Conservation (phyloP, 2,113 vertebrate genomes). For the Thymallus thymallus region DNA sequence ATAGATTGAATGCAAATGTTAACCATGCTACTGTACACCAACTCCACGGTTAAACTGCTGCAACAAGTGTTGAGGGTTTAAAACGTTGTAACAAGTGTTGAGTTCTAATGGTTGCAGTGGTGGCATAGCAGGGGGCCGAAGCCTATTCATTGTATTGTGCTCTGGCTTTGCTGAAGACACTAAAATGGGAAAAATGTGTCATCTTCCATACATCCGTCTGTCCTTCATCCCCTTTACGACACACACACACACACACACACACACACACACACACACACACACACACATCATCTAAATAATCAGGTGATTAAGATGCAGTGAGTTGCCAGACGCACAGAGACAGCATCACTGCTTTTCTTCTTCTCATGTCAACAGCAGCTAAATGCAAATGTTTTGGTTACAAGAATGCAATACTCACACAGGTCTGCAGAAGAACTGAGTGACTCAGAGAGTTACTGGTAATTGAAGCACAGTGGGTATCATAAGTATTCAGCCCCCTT, state of each 20-base stretch:
- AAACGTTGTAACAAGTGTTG: not conserved
- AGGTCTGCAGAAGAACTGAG: not conserved
- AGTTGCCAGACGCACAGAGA: slow-evolving; percentile 31
- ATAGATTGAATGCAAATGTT: not conserved
- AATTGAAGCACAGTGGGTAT: not conserved
- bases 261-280: too few relatives aligned
- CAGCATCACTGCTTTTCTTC: slow-evolving; percentile 29
- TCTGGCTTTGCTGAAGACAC: slow-evolving; percentile 18
- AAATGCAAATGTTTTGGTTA: slow-evolving; percentile 25
- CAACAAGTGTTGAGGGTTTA: not conserved
- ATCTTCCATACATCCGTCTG: slow-evolving; percentile 3
- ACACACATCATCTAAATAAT: slow-evolving; percentile 30
- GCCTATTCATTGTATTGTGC: not conserved
- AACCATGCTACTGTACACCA: not conserved
- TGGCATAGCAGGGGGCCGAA: slow-evolving; percentile 23
- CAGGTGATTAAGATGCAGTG: slow-evolving; percentile 41
- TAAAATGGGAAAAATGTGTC: slow-evolving; percentile 24
- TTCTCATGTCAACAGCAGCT: slow-evolving; percentile 26
- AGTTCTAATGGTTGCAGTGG: not conserved
- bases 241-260: not conserved
- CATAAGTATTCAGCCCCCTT: too few relatives aligned
- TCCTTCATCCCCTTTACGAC: not conserved
- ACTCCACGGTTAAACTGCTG: too few relatives aligned
- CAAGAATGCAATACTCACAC: not conserved
- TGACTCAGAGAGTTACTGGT: slow-evolving; percentile 9